Conservation (phyloP, 2,797 vertebrate genomes). For the Danionella dracula region DNA sequence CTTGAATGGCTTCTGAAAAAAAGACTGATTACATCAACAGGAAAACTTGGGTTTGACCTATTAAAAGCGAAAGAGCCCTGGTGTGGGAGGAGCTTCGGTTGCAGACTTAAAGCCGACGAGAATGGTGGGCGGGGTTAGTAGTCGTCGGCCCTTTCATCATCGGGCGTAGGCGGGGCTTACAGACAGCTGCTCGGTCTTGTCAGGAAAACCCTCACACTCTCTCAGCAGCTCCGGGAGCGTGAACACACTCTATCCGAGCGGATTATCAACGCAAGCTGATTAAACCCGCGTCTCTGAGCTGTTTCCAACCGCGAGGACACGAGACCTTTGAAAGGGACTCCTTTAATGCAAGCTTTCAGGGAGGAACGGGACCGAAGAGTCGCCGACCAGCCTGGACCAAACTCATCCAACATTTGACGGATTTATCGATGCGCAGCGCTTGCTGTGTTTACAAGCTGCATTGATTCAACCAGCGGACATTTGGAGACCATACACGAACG, state of each 20-base stretch:
- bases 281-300: neutral
- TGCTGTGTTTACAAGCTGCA: too few species aligned
- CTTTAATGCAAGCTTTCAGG: neutral
- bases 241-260: neutral
- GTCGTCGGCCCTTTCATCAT: conserved; percentile 70
- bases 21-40: neutral
- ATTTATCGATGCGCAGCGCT: neutral
- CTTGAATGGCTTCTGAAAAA: too few species aligned
- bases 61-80: conserved; percentile 63
- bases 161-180: neutral
- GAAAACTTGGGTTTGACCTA: conserved; percentile 2
- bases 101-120: conserved; percentile 11
- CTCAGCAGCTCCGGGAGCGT: neutral
- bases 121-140: conserved; percentile 51
- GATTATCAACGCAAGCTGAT: conserved; percentile 28
- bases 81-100: conserved; percentile 30
- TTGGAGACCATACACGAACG: too few species aligned
- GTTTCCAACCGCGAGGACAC: neutral
- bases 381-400: neutral
- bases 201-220: conserved; percentile 52
- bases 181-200: conserved; percentile 70
- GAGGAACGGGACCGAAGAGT: neutral
- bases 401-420: conserved; percentile 1
- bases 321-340: neutral
- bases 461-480: too few species aligned